Evolutionary conservation across 2,113 vertebrate species (phyloP).

Genomic region (Rattus norvegicus): GRCr8 NC_086027.1:76776001-76776500

Average conservation of each 20-base stretch:
- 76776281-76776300: neutral
- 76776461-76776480: neutral
- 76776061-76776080: neutral
- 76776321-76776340: neutral
- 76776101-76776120: neutral
- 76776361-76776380: neutral
- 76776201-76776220: neutral
- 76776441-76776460: neutral
- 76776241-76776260: neutral
- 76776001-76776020: neutral
- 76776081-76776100: conserved; percentile 8
- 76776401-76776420: neutral
- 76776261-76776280: neutral
- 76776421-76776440: neutral
- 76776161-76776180: neutral
- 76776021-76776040: neutral
- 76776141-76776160: neutral
- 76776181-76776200: neutral
- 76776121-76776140: neutral
- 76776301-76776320: neutral
- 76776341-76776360: neutral
- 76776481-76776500: neutral
- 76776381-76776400: neutral
- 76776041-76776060: neutral
- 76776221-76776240: neutral